phyloP scores from a whole-genome alignment of 2,888 invertebrate species.

The Trichacis sp. region DNA sequence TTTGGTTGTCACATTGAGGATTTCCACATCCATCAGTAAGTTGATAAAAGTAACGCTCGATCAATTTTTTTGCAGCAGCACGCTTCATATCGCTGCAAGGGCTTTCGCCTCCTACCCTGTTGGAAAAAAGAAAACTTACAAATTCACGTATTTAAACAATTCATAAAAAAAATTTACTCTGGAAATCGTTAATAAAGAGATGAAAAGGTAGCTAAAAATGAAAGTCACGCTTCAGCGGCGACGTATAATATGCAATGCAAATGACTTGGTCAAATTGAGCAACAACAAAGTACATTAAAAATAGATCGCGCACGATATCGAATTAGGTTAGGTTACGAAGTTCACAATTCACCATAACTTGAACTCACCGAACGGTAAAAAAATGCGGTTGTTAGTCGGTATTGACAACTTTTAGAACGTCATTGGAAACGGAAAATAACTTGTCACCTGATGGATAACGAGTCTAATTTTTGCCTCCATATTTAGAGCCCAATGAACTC shows the following conservation, averaged over 20 bases:
- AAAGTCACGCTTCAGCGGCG: neutral
- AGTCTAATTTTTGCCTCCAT: too few species aligned
- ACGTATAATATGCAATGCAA: neutral
- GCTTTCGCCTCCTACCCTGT: slow-evolving; percentile 66
- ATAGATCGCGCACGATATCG: slow-evolving; percentile 12
- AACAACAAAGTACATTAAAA: slow-evolving; percentile 33
- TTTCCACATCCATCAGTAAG: slow-evolving; percentile 93
- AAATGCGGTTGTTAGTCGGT: too few species aligned
- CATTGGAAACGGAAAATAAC: too few species aligned
- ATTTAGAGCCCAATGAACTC: too few species aligned
- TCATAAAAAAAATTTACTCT: neutral
- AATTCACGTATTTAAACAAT: neutral
- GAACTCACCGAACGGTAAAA: too few species aligned
- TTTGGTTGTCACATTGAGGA: slow-evolving; percentile 84
- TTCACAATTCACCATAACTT: neutral
- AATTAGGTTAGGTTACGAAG: neutral
- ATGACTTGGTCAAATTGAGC: slow-evolving; percentile 26
- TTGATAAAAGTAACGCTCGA: slow-evolving; percentile 94
- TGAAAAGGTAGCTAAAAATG: neutral
- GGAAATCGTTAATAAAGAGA: too few species aligned
- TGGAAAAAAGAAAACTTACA: slow-evolving; percentile 8
- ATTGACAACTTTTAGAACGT: too few species aligned
- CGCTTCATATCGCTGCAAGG: slow-evolving; percentile 70
- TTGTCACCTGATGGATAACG: too few species aligned
- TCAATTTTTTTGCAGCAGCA: slow-evolving; percentile 82